These are phyloP conservation scores for Altica lythri DNA, from an alignment of 2,888 invertebrate species.

Conservation along the genomic window DNA sequence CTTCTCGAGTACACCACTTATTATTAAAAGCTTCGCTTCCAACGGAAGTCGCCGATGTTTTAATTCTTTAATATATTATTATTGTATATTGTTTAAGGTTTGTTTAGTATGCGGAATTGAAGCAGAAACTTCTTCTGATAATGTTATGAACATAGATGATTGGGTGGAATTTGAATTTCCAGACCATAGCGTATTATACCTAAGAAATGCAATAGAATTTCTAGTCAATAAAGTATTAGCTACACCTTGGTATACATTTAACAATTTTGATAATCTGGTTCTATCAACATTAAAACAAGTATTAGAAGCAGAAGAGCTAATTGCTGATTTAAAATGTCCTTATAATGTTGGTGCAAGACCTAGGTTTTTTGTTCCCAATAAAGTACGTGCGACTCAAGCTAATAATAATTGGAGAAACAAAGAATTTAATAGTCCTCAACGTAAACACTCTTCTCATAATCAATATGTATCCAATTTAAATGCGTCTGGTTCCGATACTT, in stretches of 20 bases:
- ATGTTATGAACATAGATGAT: slow-evolving; percentile 46
- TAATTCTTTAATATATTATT: too few species aligned
- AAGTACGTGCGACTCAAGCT: too few species aligned
- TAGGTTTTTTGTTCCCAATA: slow-evolving; percentile 60
- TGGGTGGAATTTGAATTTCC: slow-evolving; percentile 48
- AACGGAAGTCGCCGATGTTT: too few species aligned
- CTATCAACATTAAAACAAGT: slow-evolving; percentile 66
- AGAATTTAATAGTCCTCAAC: neutral
- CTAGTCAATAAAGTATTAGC: slow-evolving; percentile 60
- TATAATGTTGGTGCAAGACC: slow-evolving; percentile 71
- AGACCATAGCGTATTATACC: slow-evolving; percentile 36
- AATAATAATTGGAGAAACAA: slow-evolving; percentile 4
- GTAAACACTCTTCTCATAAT: neutral
- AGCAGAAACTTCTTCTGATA: slow-evolving; percentile 37
- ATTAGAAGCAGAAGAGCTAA: slow-evolving; percentile 72
- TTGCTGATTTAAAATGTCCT: slow-evolving; percentile 71
- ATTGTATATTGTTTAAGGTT: too few species aligned
- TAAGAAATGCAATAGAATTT: slow-evolving; percentile 41
- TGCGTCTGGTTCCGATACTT: neutral
- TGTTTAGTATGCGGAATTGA: slow-evolving; percentile 47
- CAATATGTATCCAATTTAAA: neutral
- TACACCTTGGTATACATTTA: slow-evolving; percentile 64
- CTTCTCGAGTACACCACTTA: too few species aligned
- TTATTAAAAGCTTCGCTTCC: too few species aligned
- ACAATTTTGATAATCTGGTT: slow-evolving; percentile 60